These are phyloP conservation scores for Hippocampus abdominalis DNA, from an alignment of 2,113 vertebrate species.

Conservation along the genomic window DNA sequence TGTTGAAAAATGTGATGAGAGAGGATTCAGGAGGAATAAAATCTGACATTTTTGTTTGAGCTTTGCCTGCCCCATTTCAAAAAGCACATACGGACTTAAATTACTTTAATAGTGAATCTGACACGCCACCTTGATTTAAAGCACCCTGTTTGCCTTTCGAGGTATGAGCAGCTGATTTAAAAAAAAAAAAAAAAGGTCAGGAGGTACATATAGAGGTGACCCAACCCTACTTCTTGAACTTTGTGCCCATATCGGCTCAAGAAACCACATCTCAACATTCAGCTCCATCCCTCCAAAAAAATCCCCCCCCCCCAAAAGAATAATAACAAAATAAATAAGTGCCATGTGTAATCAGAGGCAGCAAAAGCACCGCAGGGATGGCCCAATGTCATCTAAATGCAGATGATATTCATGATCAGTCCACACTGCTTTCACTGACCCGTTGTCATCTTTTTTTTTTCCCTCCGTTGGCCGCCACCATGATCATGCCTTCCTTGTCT, in stretches of 20 bases:
- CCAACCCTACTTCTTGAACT: no score
- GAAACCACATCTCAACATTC: constrained; percentile 5
- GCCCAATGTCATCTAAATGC: constrained; percentile 54
- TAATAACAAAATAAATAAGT: neutral
- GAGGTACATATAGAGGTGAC: no score
- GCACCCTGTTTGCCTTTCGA: no score
- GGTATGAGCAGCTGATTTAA: no score
- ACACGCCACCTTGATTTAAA: no score
- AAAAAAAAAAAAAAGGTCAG: no score
- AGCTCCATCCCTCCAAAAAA: neutral
- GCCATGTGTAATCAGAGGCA: constrained; percentile 21
- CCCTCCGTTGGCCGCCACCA: neutral
- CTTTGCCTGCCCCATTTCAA: no score
- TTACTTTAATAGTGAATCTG: no score
- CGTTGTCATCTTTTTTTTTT: constrained; percentile 16
- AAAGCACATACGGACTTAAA: no score
- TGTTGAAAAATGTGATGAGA: no score
- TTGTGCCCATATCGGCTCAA: neutral
- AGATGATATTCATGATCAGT: constrained; percentile 50
- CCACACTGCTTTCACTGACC: constrained; percentile 36
- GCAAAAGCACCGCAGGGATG: constrained; percentile 38
- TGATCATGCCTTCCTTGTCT: constrained; percentile 17
- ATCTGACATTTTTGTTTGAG: no score
- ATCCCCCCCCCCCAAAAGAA: constrained; percentile 2
- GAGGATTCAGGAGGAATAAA: no score